These are phyloP conservation scores for Zapornia atra DNA, from an alignment of 2,113 vertebrate species.

Conservation along the genomic window DNA sequence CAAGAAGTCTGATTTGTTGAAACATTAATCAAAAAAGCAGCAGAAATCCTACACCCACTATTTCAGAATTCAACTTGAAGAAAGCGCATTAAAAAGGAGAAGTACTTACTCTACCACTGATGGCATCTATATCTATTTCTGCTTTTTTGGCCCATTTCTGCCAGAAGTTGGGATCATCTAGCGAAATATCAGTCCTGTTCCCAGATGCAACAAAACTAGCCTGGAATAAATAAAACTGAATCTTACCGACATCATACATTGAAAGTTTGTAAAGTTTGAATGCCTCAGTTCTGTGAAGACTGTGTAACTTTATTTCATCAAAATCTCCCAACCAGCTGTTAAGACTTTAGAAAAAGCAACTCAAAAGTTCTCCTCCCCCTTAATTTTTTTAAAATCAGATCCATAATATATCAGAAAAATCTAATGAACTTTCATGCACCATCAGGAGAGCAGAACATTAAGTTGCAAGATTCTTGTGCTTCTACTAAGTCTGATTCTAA, in stretches of 20 bases:
- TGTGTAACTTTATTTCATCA: neutral
- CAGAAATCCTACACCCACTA: neutral
- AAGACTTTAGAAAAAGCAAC: neutral
- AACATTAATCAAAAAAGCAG: neutral
- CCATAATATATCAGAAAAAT: conserved; percentile 13
- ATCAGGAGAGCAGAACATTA: conserved; percentile 17
- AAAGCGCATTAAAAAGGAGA: neutral
- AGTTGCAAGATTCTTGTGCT: conserved; percentile 17
- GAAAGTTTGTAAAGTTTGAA: neutral
- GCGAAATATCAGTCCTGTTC: conserved; percentile 97
- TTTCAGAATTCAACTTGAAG: neutral
- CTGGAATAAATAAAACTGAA: conserved; percentile 76
- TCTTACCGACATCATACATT: neutral
- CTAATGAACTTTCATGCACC: conserved; percentile 27
- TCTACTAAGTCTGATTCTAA: neutral
- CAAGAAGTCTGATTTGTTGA: neutral
- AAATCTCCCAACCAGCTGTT: neutral
- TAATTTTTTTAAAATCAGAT: conserved; percentile 17
- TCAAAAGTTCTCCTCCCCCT: neutral
- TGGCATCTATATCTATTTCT: conserved; percentile 92
- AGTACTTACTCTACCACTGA: conserved; percentile 93
- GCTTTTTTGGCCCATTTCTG: conserved; percentile 99
- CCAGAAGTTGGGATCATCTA: conserved; percentile 99
- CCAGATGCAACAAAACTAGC: conserved; percentile 98
- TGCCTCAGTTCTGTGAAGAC: neutral